These are phyloP conservation scores for Rhadina sibilatrix DNA, from an alignment of 2,113 vertebrate genomes.

Conservation along the genomic window DNA sequence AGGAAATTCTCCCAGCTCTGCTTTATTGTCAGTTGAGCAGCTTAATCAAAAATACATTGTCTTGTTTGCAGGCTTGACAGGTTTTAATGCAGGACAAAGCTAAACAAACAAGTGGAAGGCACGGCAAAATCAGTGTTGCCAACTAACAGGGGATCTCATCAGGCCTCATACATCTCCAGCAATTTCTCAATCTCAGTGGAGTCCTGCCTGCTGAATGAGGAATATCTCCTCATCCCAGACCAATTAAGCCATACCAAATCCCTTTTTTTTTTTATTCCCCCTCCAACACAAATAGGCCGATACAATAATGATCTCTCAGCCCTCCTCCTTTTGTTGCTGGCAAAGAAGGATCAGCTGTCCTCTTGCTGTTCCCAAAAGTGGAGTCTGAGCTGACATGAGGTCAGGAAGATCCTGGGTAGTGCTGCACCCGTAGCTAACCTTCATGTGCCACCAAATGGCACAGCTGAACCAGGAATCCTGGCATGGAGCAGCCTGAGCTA, in stretches of 20 bases:
- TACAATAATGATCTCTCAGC: background rate
- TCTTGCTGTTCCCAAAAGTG: background rate
- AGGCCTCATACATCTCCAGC: conserved; percentile 25
- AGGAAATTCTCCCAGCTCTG: background rate
- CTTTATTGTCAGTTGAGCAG: background rate
- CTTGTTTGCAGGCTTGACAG: conserved; percentile 9
- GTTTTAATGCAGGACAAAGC: conserved; percentile 46
- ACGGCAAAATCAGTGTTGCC: background rate
- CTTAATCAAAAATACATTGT: conserved; percentile 35
- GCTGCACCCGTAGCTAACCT: background rate
- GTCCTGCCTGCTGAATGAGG: conserved; percentile 6
- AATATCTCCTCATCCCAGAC: background rate
- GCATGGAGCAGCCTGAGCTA: background rate
- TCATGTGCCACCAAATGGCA: background rate
- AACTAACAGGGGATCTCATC: background rate
- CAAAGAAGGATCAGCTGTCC: background rate
- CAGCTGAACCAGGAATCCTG: background rate
- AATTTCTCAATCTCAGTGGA: conserved; percentile 36
- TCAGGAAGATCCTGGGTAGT: background rate
- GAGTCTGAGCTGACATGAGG: background rate
- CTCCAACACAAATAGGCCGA: background rate
- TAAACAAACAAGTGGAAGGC: conserved; percentile 14
- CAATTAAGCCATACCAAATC: conserved; percentile 41
- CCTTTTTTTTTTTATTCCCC: background rate
- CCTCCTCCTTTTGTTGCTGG: background rate